A percentile compares a stretch with the other conserved stretches of the same genome.
Evolutionary conservation across 2,113 vertebrate genomes (phyloP).

Genomic region (Struthidea cinerea): DNA sequence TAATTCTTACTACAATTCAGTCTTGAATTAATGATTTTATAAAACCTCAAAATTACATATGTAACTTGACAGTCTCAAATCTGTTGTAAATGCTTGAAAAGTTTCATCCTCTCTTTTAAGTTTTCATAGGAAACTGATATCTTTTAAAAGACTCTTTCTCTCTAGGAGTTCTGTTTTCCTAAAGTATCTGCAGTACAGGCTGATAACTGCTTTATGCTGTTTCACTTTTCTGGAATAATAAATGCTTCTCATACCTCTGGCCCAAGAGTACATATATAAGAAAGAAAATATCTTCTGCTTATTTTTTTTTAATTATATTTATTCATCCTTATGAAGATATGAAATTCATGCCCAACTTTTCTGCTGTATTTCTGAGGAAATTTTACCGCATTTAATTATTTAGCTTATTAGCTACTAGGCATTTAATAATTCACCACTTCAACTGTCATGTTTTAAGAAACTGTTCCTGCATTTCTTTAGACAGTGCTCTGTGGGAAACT

Average conservation of each 20-base stretch:
- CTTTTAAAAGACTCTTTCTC: not conserved
- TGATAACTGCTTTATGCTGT: not conserved
- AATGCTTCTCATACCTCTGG: not conserved
- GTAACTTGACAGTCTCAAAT: not conserved
- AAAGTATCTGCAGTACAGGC: not conserved
- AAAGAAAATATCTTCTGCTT: not conserved
- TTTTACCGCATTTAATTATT: not conserved
- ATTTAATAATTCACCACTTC: not conserved
- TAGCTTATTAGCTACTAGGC: not conserved
- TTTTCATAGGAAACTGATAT: not conserved
- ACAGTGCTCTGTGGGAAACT: not conserved
- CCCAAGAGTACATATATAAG: not conserved
- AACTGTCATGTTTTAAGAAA: not conserved
- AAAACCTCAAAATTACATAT: not conserved
- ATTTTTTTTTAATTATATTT: not conserved
- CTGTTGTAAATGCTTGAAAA: not conserved
- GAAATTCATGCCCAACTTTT: not conserved
- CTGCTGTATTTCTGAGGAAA: not conserved
- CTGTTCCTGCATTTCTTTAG: not conserved
- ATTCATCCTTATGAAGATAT: not conserved
- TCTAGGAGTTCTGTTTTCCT: not conserved
- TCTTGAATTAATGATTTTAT: not conserved
- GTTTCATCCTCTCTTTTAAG: not conserved
- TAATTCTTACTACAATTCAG: not conserved
- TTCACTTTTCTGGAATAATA: not conserved